Percentiles rank a stretch among this genome's conserved stretches.
phyloP scores from a whole-genome alignment of 2,113 vertebrate species.

The Sardina pilchardus region DNA sequence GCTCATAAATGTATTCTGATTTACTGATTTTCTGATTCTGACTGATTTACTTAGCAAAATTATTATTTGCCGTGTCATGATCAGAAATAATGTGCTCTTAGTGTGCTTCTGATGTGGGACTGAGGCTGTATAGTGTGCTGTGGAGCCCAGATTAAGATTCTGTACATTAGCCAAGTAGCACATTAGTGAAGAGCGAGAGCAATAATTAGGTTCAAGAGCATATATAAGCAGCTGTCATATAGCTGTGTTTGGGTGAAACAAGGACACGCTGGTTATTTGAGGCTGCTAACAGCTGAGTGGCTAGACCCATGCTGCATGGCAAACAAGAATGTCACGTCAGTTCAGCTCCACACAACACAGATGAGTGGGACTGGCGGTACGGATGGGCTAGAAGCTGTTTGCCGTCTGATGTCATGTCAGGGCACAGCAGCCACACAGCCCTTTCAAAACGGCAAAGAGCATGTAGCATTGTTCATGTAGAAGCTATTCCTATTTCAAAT shows the following conservation, averaged over 20 bases:
- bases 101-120: not conserved
- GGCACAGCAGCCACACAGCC: not conserved
- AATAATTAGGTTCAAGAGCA: not conserved
- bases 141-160: not conserved
- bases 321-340: not conserved
- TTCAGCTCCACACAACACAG: not conserved
- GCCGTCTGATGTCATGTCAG: not conserved
- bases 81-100: not conserved
- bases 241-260: not conserved
- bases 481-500: too few species aligned
- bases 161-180: not conserved
- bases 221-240: not conserved
- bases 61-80: not conserved
- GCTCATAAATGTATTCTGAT: not conserved
- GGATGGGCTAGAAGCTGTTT: not conserved
- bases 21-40: not conserved
- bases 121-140: not conserved
- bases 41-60: not conserved
- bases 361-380: not conserved
- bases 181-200: not conserved
- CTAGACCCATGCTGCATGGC: not conserved
- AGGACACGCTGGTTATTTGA: not conserved
- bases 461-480: too few species aligned
- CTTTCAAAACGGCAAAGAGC: not conserved
- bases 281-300: not conserved